These are phyloP conservation scores for Leptoteleia sp. DNA, from an alignment of 1,140 invertebrate species.

Conservation along the genomic window DNA sequence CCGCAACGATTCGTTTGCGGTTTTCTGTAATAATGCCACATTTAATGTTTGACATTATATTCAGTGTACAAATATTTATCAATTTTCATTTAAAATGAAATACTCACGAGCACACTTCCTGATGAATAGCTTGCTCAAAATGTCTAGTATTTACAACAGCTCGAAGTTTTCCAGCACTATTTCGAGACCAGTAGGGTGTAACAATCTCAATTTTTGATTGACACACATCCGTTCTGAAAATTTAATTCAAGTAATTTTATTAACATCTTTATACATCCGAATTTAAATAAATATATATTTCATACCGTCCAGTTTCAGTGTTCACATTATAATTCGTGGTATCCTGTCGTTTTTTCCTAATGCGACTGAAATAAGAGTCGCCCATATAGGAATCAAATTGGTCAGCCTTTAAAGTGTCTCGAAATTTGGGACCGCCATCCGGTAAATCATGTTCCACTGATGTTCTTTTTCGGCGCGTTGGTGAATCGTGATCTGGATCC, in stretches of 20 bases:
- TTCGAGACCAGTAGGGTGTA: conserved; percentile 96
- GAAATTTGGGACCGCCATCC: conserved; percentile 79
- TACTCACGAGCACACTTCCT: conserved; percentile 95
- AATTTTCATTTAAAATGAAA: neutral
- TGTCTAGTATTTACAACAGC: conserved; percentile 97
- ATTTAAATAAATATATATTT: too few relatives aligned
- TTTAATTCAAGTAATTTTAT: too few relatives aligned
- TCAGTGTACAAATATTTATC: too few relatives aligned
- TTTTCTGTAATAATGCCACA: conserved; percentile 83
- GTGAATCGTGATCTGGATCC: conserved; percentile 75
- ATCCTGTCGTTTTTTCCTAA: conserved; percentile 82
- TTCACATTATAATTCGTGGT: conserved; percentile 79
- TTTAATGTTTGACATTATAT: too few relatives aligned
- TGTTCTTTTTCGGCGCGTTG: conserved; percentile 74
- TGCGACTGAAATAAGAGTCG: conserved; percentile 82
- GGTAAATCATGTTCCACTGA: conserved; percentile 76
- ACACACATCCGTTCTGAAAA: conserved; percentile 90
- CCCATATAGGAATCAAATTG: conserved; percentile 52
- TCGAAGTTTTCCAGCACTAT: conserved; percentile 93
- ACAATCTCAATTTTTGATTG: conserved; percentile 96
- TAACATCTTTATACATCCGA: too few relatives aligned
- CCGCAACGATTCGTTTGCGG: conserved; percentile 89
- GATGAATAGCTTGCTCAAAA: conserved; percentile 96
- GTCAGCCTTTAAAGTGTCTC: conserved; percentile 43
- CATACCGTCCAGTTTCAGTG: conserved; percentile 83